phyloP scores from a whole-genome alignment of 2,888 invertebrate genomes.

The Norana najaformis region DNA sequence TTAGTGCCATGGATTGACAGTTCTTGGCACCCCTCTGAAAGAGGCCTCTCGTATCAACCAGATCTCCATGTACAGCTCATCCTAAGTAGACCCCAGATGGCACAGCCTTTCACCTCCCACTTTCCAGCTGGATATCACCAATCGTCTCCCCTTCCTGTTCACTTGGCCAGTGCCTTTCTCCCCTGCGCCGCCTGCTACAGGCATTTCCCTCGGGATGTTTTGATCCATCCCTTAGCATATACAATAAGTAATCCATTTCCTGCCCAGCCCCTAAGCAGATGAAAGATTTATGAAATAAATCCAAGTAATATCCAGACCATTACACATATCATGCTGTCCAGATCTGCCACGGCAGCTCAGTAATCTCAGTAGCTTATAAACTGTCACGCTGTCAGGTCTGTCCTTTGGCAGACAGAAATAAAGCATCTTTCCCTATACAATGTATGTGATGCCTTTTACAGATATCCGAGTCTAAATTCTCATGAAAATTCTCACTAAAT shows the following conservation, averaged over 20 bases:
- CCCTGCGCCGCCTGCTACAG: neutral
- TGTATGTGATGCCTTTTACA: neutral
- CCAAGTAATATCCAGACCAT: constrained; percentile 1
- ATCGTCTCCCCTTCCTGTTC: neutral
- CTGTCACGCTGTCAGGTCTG: neutral
- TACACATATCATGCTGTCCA: constrained; percentile 13
- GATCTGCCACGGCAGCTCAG: neutral
- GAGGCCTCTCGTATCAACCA: neutral
- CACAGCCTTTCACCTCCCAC: neutral
- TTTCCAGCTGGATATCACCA: neutral
- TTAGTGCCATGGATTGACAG: constrained; percentile 2
- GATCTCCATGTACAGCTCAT: too few species aligned
- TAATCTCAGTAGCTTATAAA: neutral
- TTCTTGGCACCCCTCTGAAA: neutral
- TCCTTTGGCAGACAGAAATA: neutral
- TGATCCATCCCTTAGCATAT: neutral
- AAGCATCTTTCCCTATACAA: constrained; percentile 1
- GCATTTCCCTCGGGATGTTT: neutral
- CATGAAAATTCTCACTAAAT: neutral
- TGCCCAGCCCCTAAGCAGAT: neutral
- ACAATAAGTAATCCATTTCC: too few species aligned
- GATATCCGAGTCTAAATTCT: neutral
- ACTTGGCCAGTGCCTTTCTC: neutral
- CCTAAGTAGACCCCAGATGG: neutral
- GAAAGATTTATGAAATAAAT: neutral